A percentile compares a stretch with the other conserved stretches of the same genome.
phyloP scores from a whole-genome alignment of 2,888 invertebrate species.

The Parnassius mnemosyne region DNA sequence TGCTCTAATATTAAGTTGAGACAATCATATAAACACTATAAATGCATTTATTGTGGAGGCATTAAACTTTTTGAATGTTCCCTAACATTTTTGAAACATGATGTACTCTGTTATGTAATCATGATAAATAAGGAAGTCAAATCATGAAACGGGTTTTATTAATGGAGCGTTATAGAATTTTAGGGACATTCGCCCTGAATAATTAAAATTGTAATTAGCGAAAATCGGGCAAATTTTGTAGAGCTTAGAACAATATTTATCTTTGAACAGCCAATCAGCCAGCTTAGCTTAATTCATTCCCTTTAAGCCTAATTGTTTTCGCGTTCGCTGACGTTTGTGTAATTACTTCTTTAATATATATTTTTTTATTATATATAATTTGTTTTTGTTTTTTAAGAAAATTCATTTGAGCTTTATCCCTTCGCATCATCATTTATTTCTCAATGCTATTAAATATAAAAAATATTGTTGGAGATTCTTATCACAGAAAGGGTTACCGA shows the following conservation, averaged over 20 bases:
- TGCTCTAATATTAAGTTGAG: too few relatives aligned
- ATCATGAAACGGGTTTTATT: neutral
- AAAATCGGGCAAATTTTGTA: conserved; percentile 31
- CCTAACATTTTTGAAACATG: too few relatives aligned
- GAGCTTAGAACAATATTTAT: conserved; percentile 39
- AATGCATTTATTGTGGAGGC: too few relatives aligned
- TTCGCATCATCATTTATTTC: conserved; percentile 21
- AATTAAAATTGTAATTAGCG: conserved; percentile 57
- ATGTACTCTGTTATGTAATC: neutral
- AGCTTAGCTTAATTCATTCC: conserved; percentile 33
- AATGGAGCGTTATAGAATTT: conserved; percentile 1
- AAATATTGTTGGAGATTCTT: too few relatives aligned
- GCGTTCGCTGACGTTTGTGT: conserved; percentile 30
- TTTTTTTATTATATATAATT: too few relatives aligned
- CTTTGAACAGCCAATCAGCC: conserved; percentile 33
- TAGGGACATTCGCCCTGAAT: conserved; percentile 40
- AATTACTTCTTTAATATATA: too few relatives aligned
- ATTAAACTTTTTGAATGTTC: too few relatives aligned
- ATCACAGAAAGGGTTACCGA: too few relatives aligned
- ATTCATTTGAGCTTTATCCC: conserved; percentile 28
- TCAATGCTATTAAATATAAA: too few relatives aligned
- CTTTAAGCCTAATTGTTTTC: conserved; percentile 40
- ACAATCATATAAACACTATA: too few relatives aligned
- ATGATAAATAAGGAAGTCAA: neutral
- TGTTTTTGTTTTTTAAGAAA: neutral